These are phyloP conservation scores for Sebastes nivosus DNA, from an alignment of 2,797 vertebrate genomes.

Conservation along the genomic window DNA sequence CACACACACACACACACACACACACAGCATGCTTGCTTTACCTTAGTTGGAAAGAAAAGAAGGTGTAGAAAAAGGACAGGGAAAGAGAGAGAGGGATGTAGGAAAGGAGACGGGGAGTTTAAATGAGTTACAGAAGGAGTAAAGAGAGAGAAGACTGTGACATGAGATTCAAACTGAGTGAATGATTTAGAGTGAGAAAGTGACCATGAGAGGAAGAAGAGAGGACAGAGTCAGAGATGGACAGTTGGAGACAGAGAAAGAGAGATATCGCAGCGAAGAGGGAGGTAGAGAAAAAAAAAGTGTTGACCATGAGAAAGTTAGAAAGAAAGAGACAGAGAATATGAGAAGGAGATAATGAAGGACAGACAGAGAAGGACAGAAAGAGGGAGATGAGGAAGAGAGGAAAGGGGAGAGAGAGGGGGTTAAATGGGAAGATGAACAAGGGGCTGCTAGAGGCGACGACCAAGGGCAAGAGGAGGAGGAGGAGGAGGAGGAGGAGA, in stretches of 20 bases:
- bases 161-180: constrained; percentile 14
- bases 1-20: background rate
- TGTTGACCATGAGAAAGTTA: constrained; percentile 5
- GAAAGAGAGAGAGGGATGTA: background rate
- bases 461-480: constrained; percentile 92
- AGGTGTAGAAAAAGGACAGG: background rate
- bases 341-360: constrained; percentile 31
- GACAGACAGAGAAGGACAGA: constrained; percentile 27
- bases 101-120: constrained; percentile 5
- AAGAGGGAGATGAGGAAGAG: constrained; percentile 38
- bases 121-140: constrained; percentile 17
- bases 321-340: background rate
- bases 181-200: constrained; percentile 22
- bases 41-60: constrained; percentile 70
- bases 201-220: constrained; percentile 15
- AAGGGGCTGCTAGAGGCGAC: constrained; percentile 84
- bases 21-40: constrained; percentile 70
- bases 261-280: constrained; percentile 18
- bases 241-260: background rate
- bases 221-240: background rate
- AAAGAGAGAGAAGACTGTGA: background rate
- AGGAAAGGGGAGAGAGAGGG: constrained; percentile 5
- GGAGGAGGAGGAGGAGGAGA: constrained; percentile 94
- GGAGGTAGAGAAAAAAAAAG: background rate
- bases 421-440: constrained; percentile 82